These are phyloP conservation scores for Loriculus beryllinus DNA, from an alignment of 2,797 vertebrate species.

Conservation along the genomic window DNA sequence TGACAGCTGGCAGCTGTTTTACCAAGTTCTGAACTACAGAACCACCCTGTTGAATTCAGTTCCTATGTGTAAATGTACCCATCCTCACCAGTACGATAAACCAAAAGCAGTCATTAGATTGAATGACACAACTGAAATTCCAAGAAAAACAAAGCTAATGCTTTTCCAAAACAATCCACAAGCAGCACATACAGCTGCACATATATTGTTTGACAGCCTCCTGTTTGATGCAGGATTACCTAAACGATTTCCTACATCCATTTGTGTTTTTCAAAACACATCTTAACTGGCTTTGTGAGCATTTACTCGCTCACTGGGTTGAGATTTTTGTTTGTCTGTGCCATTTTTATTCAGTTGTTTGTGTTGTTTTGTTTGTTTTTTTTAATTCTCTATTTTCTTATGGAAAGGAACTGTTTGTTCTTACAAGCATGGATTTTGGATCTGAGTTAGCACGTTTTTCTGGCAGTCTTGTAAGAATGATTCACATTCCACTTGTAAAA, in stretches of 20 bases:
- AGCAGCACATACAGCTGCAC: background rate
- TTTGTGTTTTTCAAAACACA: background rate
- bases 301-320: background rate
- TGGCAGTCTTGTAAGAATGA: conserved; percentile 25
- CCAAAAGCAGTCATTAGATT: background rate
- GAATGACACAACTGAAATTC: background rate
- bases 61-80: background rate
- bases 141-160: background rate
- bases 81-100: background rate
- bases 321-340: background rate
- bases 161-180: background rate
- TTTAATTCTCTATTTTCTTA: background rate
- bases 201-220: background rate
- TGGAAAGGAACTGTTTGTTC: conserved; percentile 28
- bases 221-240: background rate
- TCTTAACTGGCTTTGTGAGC: background rate
- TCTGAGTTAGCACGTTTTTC: background rate
- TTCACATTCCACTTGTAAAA: background rate
- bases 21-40: background rate
- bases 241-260: background rate
- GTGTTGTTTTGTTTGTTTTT: background rate
- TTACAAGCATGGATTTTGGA: conserved; percentile 27
- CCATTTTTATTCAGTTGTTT: background rate
- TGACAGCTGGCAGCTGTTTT: background rate
- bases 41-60: background rate